Percentiles rank a stretch among this genome's conserved stretches.
Evolutionary conservation across 2,888 invertebrate genomes (phyloP).

Genomic region (Latheticus oryzae): DNA sequence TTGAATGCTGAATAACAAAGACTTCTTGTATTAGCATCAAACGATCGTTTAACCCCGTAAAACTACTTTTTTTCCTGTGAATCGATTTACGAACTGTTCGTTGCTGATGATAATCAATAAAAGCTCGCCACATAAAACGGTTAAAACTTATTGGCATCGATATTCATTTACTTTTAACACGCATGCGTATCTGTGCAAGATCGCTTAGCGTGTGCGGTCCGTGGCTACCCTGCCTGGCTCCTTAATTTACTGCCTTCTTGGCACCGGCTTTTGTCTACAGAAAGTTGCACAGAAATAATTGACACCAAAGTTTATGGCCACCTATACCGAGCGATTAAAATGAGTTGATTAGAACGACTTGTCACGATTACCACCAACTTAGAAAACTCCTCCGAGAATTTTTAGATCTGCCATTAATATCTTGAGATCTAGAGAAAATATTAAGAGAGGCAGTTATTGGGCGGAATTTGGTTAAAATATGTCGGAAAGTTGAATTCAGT

Average conservation of each 20-base stretch:
- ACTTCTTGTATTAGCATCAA: too few relatives aligned
- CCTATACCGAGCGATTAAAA: constrained; percentile 48
- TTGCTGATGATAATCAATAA: constrained; percentile 11
- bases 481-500: too few relatives aligned
- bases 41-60: too few relatives aligned
- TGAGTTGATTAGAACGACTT: constrained; percentile 46
- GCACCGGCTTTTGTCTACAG: constrained; percentile 57
- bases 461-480: too few relatives aligned
- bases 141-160: constrained; percentile 41
- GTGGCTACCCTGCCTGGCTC: constrained; percentile 50
- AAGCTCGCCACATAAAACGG: constrained; percentile 2
- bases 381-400: constrained; percentile 46
- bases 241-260: constrained; percentile 60
- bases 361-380: constrained; percentile 49
- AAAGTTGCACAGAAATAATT: constrained; percentile 56
- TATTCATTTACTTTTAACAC: constrained; percentile 43
- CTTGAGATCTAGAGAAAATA: too few relatives aligned
- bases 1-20: too few relatives aligned
- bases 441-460: too few relatives aligned
- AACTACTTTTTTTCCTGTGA: too few relatives aligned
- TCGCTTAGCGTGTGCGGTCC: constrained; percentile 61
- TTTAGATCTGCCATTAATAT: constrained; percentile 39
- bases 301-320: constrained; percentile 58
- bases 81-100: neutral
- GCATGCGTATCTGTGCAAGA: constrained; percentile 56